Conservation (phyloP, 2,797 vertebrate species). For the Gallinago solitaria region DNA sequence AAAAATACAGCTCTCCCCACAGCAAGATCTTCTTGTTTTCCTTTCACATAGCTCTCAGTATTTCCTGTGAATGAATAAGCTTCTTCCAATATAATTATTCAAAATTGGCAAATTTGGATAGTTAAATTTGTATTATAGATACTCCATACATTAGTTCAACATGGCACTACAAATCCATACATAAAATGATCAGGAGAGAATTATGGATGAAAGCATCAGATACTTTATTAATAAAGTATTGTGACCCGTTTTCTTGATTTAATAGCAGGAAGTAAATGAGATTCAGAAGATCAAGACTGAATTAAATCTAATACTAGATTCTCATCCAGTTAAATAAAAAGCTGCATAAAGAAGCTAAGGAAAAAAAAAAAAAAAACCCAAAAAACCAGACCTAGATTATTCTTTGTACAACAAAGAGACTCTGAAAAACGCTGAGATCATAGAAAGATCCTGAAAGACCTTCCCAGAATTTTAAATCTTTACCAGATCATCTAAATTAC, state of each 20-base stretch:
- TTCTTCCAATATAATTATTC: not conserved
- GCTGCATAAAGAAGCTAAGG: not conserved
- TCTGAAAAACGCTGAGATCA: not conserved
- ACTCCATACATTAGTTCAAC: not conserved
- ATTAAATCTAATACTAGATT: not conserved
- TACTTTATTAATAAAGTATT: not conserved
- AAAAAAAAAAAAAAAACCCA: not conserved
- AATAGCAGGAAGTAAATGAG: not conserved
- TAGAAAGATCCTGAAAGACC: not conserved
- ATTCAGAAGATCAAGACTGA: not conserved
- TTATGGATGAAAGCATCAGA: not conserved
- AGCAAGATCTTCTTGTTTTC: not conserved
- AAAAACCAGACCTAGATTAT: too few relatives aligned
- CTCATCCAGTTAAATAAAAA: not conserved
- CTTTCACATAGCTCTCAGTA: not conserved
- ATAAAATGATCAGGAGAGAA: not conserved
- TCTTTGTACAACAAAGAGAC: not conserved
- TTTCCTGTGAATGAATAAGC: not conserved
- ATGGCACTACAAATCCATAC: not conserved
- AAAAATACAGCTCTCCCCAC: not conserved
- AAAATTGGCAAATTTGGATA: not conserved
- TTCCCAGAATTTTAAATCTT: not conserved
- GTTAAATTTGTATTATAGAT: not conserved
- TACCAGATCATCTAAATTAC: not conserved
- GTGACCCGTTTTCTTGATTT: not conserved